Evolutionary conservation across 2,888 invertebrate species (phyloP).

Genomic region (Athalia circularis): DNA sequence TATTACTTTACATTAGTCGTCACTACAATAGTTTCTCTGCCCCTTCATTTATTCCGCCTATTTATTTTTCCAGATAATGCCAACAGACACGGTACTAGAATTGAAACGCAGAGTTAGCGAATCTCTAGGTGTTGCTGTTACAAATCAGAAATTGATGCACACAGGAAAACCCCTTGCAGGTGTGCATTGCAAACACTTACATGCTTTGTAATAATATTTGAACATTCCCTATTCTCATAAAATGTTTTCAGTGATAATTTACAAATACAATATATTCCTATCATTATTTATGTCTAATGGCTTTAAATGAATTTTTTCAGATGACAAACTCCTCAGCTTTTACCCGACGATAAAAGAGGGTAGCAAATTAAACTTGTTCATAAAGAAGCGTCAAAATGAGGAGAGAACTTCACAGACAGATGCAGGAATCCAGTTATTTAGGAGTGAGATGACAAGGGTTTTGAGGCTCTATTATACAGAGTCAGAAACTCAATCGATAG

Average conservation of each 20-base stretch:
- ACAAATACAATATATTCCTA: neutral
- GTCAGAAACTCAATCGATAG: conserved; percentile 79
- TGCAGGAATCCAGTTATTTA: conserved; percentile 74
- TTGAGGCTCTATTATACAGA: conserved; percentile 81
- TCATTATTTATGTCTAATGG: conserved; percentile 30
- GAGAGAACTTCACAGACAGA: conserved; percentile 55
- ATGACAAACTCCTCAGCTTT: conserved; percentile 82
- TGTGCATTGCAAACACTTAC: conserved; percentile 52
- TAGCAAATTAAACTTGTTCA: conserved; percentile 82
- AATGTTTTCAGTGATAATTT: neutral
- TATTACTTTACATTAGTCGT: too few species aligned
- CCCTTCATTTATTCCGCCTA: neutral
- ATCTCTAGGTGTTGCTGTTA: conserved; percentile 80
- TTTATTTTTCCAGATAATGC: conserved; percentile 64
- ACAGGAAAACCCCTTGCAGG: conserved; percentile 81
- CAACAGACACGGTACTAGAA: conserved; percentile 78
- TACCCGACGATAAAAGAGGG: conserved; percentile 86
- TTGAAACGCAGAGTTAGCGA: conserved; percentile 82
- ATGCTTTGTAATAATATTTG: neutral
- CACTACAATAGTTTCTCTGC: neutral
- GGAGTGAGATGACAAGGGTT: conserved; percentile 77
- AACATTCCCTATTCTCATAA: neutral
- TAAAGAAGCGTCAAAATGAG: conserved; percentile 78
- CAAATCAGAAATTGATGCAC: conserved; percentile 83
- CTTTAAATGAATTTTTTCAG: conserved; percentile 66